Evolutionary conservation across 2,888 invertebrate genomes (phyloP), one percentile per base, ranked within the genome.

Genomic region (Eupithecia abbreviata): DNA sequence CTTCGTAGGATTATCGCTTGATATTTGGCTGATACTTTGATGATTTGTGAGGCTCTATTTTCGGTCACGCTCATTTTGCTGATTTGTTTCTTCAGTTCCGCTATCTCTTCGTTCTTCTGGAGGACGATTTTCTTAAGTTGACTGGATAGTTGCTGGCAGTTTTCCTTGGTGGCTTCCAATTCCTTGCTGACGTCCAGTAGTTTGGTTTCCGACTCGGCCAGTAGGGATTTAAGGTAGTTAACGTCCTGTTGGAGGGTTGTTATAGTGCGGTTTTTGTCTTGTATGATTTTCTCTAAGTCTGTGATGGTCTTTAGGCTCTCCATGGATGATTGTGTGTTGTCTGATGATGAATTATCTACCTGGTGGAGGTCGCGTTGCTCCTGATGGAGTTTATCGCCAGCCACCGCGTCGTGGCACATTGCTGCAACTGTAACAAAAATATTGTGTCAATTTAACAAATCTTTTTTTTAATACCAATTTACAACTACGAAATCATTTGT

Each of bases 1-100:
- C 94, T 89, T 80, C 91, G 92, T 10, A 93, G 83, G 84, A 95
- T 95, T 72, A 95, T 94, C 9, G 93, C 91, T 81, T 94, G 95
- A 78, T 94, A 95, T 82, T 93, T 94, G 1, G 94, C 91, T 0
- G 95, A 95, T 0, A 95, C 91, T 86, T 92, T 94, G 49, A 95
- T 92, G 41, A 94, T 95, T 85, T 95, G 93, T 5, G 87, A 89
- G 6, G 94, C 94, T 72, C 93, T 88, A 70, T 89, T 94, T 82
- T 94, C 94, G 0, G 89, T 90, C 9, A 82, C 89, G 73, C 89
- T 92, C 93, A 94, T 91, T 86, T 93, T 94, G 30, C 83, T 84
- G 0, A 95, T 83, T 82, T 94, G 93, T 77, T 88, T 91, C 78
- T 91, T 94, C n/a, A 94, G 84, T 0, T 94, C 94, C 0, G 90